Conservation (phyloP, 2,797 vertebrate species). For the Typhlichthys subterraneus region DNA sequence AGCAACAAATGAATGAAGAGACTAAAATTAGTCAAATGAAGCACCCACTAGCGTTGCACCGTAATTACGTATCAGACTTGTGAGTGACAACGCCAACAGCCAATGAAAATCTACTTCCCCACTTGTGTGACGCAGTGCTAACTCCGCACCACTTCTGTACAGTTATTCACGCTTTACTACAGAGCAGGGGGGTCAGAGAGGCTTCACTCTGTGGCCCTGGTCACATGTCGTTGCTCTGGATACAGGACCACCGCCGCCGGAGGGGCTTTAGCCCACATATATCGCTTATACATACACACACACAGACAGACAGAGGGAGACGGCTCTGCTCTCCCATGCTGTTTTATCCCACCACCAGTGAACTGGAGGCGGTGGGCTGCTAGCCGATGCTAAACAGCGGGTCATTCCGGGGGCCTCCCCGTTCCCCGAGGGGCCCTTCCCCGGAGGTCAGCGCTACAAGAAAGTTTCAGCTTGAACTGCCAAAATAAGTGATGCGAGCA, state of each 20-base stretch:
- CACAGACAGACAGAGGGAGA: slow-evolving; percentile 25
- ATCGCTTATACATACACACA: slow-evolving; percentile 17
- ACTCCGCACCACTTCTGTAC: no score
- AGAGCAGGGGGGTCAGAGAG: slow-evolving; percentile 33
- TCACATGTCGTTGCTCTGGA: neutral
- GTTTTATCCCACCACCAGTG: slow-evolving; percentile 47
- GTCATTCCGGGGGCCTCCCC: slow-evolving; percentile 61
- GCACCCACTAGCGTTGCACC: no score
- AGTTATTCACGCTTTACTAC: neutral
- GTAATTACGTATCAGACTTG: no score
- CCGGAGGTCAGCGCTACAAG: slow-evolving; percentile 63
- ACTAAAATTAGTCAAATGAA: no score
- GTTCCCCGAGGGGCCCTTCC: slow-evolving; percentile 64
- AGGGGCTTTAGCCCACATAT: slow-evolving; percentile 24
- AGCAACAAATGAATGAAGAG: no score
- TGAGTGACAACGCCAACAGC: no score
- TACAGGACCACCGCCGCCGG: slow-evolving; percentile 5
- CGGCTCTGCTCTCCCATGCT: slow-evolving; percentile 49
- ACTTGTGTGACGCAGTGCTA: no score
- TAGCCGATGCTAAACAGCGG: slow-evolving; percentile 63
- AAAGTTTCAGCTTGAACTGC: slow-evolving; percentile 72
- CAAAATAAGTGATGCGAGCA: slow-evolving; percentile 74
- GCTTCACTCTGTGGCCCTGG: slow-evolving; percentile 31
- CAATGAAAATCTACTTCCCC: no score
- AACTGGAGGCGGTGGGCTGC: slow-evolving; percentile 62